Evolutionary conservation across 1,140 invertebrate species (phyloP), one percentile per base, ranked within the genome.

Genomic region (Thaumetopoea pityocampa): DNA sequence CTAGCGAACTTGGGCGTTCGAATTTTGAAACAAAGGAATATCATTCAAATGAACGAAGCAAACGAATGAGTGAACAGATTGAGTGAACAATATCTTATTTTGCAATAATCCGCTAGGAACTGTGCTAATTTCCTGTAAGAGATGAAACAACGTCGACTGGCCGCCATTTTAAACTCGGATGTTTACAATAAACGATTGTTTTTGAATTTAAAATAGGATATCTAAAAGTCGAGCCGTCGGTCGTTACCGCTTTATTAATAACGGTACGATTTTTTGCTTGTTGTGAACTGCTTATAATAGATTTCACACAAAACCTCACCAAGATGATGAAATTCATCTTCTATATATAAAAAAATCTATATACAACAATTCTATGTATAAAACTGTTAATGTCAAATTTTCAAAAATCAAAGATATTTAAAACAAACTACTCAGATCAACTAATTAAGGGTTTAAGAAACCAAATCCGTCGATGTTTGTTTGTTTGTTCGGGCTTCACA

Each of bases 41-140:
- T 63, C 62, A 56, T 66, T 70, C 57, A 63, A 63, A 63, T 41
- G 49, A 58, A 59, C 30, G 48, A 51, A 57, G 51, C 43, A 52
- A 70, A 64, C 54, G 64, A 74, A 58, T 51, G 58, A 72, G 64
- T 62, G 60, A 66, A 69, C 64, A 67, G 68, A 72, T 78, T 61
- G 67, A 56, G 68, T 77, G 62, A 74, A 78, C 73, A 78, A 81
- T 81, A 81, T 81, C 77, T 81, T 81, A 74, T 81, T 78, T 81
- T 54, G 64, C 71, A 66, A 81, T 78, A 81, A 78, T 71, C 73
- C 65, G 58, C 61, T 60, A 44, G 64, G 67, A 71, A 68, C 66
- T 59, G 28, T 64, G 71, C 73, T 78, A 81, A 81, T 81, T 81
- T 81, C 77, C 73, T 78, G 71, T 60, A 61, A 70, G 66, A 65